phyloP scores from a whole-genome alignment of 2,797 vertebrate species.

The Falco concolor region DNA sequence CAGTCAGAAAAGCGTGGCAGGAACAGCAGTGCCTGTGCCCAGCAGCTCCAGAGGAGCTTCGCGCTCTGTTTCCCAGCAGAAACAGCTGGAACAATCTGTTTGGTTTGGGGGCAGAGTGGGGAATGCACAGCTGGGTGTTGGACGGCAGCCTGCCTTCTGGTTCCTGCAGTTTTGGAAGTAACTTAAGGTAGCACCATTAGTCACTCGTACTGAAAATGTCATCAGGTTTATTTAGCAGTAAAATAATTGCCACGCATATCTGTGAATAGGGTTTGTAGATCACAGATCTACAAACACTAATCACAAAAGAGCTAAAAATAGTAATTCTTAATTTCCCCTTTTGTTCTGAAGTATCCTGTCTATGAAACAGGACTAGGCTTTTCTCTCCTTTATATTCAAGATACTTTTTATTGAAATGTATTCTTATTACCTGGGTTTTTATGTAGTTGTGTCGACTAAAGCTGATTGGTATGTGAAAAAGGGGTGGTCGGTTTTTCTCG shows the following conservation, averaged over 20 bases:
- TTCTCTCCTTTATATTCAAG: neutral
- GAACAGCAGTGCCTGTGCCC: neutral
- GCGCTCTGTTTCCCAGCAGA: neutral
- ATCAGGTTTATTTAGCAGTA: neutral
- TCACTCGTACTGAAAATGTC: neutral
- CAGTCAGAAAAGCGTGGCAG: accelerated
- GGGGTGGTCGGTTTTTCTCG: neutral
- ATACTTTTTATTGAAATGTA: neutral
- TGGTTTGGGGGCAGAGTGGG: neutral
- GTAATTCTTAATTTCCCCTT: neutral
- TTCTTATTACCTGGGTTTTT: neutral
- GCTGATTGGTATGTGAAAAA: neutral
- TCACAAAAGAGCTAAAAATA: no score
- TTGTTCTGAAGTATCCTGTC: neutral
- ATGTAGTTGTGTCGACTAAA: neutral
- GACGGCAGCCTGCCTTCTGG: neutral
- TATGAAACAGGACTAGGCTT: neutral
- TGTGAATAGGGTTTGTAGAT: accelerated
- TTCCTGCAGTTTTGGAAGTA: neutral
- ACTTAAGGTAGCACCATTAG: neutral
- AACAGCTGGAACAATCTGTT: neutral
- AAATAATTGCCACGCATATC: neutral
- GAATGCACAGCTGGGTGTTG: neutral
- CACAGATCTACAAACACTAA: no score
- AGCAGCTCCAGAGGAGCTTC: neutral